phyloP scores from a whole-genome alignment of 2,888 invertebrate species.

The Platypus cylindrus region DNA sequence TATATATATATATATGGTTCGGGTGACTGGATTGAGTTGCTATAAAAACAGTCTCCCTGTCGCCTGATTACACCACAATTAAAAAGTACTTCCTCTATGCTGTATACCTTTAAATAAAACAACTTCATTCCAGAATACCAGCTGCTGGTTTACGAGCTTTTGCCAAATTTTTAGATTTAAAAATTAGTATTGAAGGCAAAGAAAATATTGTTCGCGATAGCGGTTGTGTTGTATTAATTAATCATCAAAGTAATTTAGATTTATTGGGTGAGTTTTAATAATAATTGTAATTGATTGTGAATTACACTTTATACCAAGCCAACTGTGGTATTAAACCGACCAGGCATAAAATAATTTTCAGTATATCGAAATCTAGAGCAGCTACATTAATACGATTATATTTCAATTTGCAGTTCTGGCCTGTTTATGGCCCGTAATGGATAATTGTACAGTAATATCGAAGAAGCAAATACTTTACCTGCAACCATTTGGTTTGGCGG shows the following conservation, averaged over 20 bases:
- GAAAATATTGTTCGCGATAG: slow-evolving; percentile 62
- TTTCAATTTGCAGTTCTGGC: slow-evolving; percentile 43
- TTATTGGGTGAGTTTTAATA: slow-evolving; percentile 50
- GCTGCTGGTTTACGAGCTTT: slow-evolving; percentile 49
- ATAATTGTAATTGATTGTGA: background rate
- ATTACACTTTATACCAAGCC: background rate
- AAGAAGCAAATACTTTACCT: slow-evolving; percentile 73
- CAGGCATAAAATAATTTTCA: no score
- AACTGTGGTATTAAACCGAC: background rate
- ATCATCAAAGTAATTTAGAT: slow-evolving; percentile 83
- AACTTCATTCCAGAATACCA: slow-evolving; percentile 45
- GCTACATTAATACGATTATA: no score
- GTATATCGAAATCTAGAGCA: no score
- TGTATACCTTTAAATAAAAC: no score
- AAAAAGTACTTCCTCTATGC: no score
- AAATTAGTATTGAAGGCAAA: slow-evolving; percentile 58
- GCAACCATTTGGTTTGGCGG: slow-evolving; percentile 73
- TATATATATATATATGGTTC: no score
- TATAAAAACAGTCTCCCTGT: no score
- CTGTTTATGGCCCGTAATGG: slow-evolving; percentile 72
- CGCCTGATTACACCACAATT: no score
- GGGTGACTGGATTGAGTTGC: no score
- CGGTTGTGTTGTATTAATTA: slow-evolving; percentile 70
- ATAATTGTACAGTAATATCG: slow-evolving; percentile 67
- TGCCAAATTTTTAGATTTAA: slow-evolving; percentile 46